Percentiles rank a stretch among this genome's conserved stretches.
These are phyloP conservation scores for Lethenteron reissneri DNA, from an alignment of 2,113 vertebrate genomes.

Conservation along the genomic window DNA sequence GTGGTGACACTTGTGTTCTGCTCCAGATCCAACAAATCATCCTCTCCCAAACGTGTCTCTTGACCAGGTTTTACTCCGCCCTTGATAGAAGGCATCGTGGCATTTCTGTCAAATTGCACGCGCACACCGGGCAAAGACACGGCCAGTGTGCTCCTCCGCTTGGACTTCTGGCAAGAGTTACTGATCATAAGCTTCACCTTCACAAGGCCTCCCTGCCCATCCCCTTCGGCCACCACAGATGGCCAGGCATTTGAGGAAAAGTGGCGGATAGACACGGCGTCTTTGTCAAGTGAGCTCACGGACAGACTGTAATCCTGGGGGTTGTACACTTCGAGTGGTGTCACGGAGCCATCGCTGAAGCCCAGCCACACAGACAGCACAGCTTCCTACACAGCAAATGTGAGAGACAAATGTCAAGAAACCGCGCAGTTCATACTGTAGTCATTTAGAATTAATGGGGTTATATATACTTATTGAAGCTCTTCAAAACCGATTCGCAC, in stretches of 20 bases:
- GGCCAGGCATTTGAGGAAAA: constrained; percentile 35
- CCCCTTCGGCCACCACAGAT: constrained; percentile 39
- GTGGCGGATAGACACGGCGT: constrained; percentile 33
- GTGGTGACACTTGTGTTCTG: too few species aligned
- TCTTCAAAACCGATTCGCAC: too few species aligned
- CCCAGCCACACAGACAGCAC: constrained; percentile 75
- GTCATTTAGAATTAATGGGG: too few species aligned
- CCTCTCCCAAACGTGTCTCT: too few species aligned
- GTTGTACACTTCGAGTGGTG: constrained; percentile 69
- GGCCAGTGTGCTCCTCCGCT: constrained; percentile 58
- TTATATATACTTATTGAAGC: too few species aligned
- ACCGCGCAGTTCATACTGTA: too few species aligned
- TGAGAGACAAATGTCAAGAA: too few species aligned
- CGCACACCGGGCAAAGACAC: constrained; percentile 11
- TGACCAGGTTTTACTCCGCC: too few species aligned
- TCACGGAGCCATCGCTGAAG: constrained; percentile 69
- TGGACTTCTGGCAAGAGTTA: constrained; percentile 67
- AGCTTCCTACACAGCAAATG: constrained; percentile 40
- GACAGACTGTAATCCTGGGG: constrained; percentile 49
- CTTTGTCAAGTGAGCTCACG: constrained; percentile 48
- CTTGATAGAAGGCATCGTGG: too few species aligned
- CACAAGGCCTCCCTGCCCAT: constrained; percentile 59
- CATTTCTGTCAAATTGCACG: too few species aligned
- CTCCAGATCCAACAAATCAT: too few species aligned
- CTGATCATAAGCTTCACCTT: constrained; percentile 71